These are phyloP conservation scores for Lycopodina hypogea DNA, from an alignment of 37 sponge, comb jelly and placozoan genomes.

Conservation along the genomic window DNA sequence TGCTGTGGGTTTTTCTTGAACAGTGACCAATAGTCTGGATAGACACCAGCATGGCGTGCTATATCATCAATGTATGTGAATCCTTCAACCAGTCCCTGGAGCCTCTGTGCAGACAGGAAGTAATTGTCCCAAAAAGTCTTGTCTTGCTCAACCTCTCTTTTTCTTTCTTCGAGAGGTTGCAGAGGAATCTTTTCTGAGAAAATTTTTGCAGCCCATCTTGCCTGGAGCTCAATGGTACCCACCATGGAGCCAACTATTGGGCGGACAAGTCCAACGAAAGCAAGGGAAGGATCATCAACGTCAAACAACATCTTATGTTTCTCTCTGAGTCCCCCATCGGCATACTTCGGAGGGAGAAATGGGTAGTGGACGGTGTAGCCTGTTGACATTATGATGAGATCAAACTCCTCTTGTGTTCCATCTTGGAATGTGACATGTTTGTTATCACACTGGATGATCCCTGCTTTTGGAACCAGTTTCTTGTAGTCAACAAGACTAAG, in stretches of 20 bases:
- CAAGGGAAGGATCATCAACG: constrained; percentile 72
- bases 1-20: constrained; percentile 59
- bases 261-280: constrained; percentile 79
- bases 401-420: constrained; percentile 66
- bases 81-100: constrained; percentile 72
- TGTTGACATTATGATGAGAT: constrained; percentile 70
- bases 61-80: constrained; percentile 78
- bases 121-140: constrained; percentile 45
- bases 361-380: constrained; percentile 58
- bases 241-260: constrained; percentile 83
- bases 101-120: constrained; percentile 55
- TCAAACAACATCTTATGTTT: constrained; percentile 84
- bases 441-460: constrained; percentile 40
- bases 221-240: constrained; percentile 79
- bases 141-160: constrained; percentile 37
- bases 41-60: constrained; percentile 65
- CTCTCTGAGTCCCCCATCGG: constrained; percentile 32
- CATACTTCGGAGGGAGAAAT: constrained; percentile 63
- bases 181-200: constrained; percentile 51
- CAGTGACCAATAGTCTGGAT: constrained; percentile 75
- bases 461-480: constrained; percentile 72
- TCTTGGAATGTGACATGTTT: constrained; percentile 66
- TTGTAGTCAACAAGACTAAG: constrained; percentile 72
- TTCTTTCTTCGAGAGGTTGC: constrained; percentile 42
- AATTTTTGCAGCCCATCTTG: constrained; percentile 81